Conservation (phyloP, 2,888 invertebrate species). For the Cephonodes hylas region DNA sequence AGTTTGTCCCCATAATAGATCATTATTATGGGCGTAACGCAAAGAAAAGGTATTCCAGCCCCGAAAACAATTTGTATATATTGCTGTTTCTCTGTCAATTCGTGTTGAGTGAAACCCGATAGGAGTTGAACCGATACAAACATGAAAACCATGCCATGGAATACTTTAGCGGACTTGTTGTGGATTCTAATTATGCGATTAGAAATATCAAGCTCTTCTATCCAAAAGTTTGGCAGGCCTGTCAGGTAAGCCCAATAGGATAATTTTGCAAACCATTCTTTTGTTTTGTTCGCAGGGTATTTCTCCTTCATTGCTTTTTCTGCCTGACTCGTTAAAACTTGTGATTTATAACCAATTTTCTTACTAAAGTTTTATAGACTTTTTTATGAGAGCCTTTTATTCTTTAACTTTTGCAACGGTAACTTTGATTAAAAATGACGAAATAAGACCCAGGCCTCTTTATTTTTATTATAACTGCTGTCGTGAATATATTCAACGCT, state of each 20-base stretch:
- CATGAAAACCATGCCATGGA: slow-evolving; percentile 24
- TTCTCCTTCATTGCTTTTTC: background rate
- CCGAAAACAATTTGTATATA: slow-evolving; percentile 35
- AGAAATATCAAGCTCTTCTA: slow-evolving; percentile 29
- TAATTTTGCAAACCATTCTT: slow-evolving; percentile 32
- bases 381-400: too few species aligned
- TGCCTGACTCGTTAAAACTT: too few species aligned
- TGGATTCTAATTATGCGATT: slow-evolving; percentile 26
- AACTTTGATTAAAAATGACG: too few species aligned
- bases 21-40: slow-evolving; percentile 26
- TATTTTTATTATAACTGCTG: too few species aligned
- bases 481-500: too few species aligned
- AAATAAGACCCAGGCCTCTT: too few species aligned
- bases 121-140: slow-evolving; percentile 35
- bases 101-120: slow-evolving; percentile 40
- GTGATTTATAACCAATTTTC: too few species aligned
- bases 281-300: slow-evolving; percentile 26
- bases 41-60: slow-evolving; percentile 39
- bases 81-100: slow-evolving; percentile 35
- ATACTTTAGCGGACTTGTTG: slow-evolving; percentile 22
- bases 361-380: too few species aligned
- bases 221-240: slow-evolving; percentile 43
- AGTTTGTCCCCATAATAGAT: slow-evolving; percentile 28
- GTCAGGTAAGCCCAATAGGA: slow-evolving; percentile 24
- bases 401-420: too few species aligned